Base-by-base conservation (phyloP, 1,140 invertebrate genomes). In the Wiebesia pumilae region DNA sequence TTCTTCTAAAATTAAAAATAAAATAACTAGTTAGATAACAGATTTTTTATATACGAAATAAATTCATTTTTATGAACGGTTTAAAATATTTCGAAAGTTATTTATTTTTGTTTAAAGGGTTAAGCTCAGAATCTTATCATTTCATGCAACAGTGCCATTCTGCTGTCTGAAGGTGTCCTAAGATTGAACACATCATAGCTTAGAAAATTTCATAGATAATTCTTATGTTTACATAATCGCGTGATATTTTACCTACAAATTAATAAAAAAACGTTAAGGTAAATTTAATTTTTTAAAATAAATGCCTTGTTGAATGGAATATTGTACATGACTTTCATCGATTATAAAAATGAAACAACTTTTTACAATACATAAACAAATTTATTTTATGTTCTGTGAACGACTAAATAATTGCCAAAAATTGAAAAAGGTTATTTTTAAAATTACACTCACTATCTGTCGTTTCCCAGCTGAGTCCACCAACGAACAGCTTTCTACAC, bases 401-500 rank as follows among this genome's bases (percentile, higher is more conserved):
- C n/a, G n/a, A n/a, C n/a, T n/a, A n/a, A n/a, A n/a, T n/a, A n/a
- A n/a, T n/a, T n/a, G n/a, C n/a, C n/a, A n/a, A n/a, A n/a, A n/a
- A n/a, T n/a, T n/a, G n/a, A n/a, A n/a, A n/a, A n/a, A n/a, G n/a
- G n/a, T n/a, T n/a, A n/a, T n/a, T 54, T 10, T 10, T 10, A 30
- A 30, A 43, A 40, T 40, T 10, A 90, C 92, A 97, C 97, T 98
- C 95, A 99, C 98, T 98, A 94, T 99, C 98, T 93, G 97, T 97
- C 35, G 98, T 99, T 95, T 99, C 98, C 98, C 98, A 99, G 95
- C 98, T 99, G 87, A 99, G 94, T 87, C 98, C 98, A 92, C 98
- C 98, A 94, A 99, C 98, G 96, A 99, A 99, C 89, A 99, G 96
- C 96, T 99, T 99, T 95, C 98, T 99, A 96, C 90, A 96, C 97